phyloP scores from a whole-genome alignment of 2,888 invertebrate genomes.

The Alviniconcha strummeri region DNA sequence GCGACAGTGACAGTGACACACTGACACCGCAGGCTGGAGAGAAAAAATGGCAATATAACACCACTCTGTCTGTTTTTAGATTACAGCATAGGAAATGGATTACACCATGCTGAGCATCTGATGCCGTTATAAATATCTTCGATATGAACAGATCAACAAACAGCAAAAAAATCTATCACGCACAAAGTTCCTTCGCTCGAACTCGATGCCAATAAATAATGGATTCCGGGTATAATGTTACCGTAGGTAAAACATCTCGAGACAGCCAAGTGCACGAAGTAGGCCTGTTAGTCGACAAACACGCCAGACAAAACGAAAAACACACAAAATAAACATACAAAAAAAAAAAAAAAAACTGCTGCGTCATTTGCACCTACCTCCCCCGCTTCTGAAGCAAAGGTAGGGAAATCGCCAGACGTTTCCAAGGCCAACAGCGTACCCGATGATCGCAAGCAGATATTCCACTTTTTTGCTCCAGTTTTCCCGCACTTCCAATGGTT shows the following conservation, averaged over 20 bases:
- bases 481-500: conserved; percentile 49
- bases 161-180: background rate
- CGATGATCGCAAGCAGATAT: conserved; percentile 59
- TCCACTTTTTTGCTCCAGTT: conserved; percentile 59
- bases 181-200: background rate
- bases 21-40: too few relatives aligned
- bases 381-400: conserved; percentile 59
- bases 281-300: too few relatives aligned
- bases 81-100: too few relatives aligned
- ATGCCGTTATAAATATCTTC: too few relatives aligned
- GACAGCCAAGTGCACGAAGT: too few relatives aligned
- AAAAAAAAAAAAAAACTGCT: background rate
- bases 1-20: too few relatives aligned
- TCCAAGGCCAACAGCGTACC: conserved; percentile 60
- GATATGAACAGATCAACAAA: background rate
- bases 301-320: background rate
- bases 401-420: conserved; percentile 65
- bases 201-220: background rate
- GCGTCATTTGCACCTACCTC: conserved; percentile 47
- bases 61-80: too few relatives aligned
- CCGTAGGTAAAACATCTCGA: too few relatives aligned
- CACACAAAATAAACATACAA: too few relatives aligned
- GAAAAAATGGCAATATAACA: too few relatives aligned
- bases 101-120: too few relatives aligned
- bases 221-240: too few relatives aligned